A percentile compares a stretch with the other conserved stretches of the same genome.
These are phyloP conservation scores for Petromus typicus DNA, from an alignment of 2,113 vertebrate species.

Conservation along the genomic window DNA sequence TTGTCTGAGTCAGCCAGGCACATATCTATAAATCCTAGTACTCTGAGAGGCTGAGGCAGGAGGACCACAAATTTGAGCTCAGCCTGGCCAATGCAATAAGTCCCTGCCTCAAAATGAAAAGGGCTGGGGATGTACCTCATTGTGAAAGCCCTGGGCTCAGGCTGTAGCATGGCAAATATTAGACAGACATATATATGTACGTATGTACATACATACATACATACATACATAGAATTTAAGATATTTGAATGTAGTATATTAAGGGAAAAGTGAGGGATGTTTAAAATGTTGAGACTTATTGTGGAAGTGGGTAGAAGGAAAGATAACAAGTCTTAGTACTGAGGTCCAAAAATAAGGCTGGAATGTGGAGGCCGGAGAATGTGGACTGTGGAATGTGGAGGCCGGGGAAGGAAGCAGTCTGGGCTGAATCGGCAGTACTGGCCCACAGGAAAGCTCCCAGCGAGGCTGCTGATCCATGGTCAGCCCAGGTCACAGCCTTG, in stretches of 20 bases:
- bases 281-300: slow-evolving; percentile 4
- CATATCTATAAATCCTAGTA: background rate
- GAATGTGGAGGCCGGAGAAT: no score
- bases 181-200: background rate
- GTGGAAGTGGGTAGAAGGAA: background rate
- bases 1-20: background rate
- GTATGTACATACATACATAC: background rate
- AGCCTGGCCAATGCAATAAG: background rate
- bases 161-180: background rate
- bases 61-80: background rate
- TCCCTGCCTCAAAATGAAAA: background rate
- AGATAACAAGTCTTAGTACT: background rate
- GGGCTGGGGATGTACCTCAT: background rate
- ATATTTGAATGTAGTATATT: slow-evolving; percentile 34
- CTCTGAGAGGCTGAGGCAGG: background rate
- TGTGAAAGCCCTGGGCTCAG: background rate
- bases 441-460: background rate
- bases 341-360: background rate
- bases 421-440: background rate
- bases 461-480: background rate
- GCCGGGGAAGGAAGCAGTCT: background rate
- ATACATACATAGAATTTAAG: background rate
- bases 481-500: background rate
- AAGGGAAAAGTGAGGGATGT: background rate
- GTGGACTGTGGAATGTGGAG: background rate